Base-by-base conservation (phyloP, 2,797 vertebrate species). In the Pangasius sanitwongsei region DNA sequence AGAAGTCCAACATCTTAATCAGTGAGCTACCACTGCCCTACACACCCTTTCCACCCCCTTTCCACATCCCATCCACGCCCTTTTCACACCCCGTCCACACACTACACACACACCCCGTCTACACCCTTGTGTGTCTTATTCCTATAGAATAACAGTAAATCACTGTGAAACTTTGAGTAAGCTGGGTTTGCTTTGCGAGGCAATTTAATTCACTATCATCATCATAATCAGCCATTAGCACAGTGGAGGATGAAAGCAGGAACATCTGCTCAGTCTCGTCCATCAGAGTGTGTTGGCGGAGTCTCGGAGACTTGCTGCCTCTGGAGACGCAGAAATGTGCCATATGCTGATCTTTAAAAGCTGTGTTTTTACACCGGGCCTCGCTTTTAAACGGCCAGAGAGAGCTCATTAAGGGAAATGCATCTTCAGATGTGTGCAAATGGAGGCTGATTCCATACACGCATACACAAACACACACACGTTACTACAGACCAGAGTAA, bases 341-440 rank as follows among this genome's bases (percentile, higher is more conserved):
- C 95, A 94, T 95, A 95, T 95, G 95, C 92, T 92, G 92, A 91
- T 86, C 93, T 93, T 94, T 94, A 94, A 95, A 93, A 93, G 91
- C 83, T 93, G 59, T 37, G 34, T 83, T 83, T 83, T 83, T 83
- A 83, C 34, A 15, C 81, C 13, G 87, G 87, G 91, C 81, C 91
- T 86, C 87, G 89, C 92, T 93, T 94, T 94, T 94, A 94, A 94
- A 92, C 88, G 92, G 91, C 87, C 92, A 91, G 81, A 91, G 90
- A 91, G 89, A 89, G 90, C 94, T 96, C 93, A 90, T 96, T 95
- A 96, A 93, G 90, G 57, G 90, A 91, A 91, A 85, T 92, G 77
- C 91, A 85, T 94, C 92, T 93, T 89, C 87, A 88, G 74, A 89
- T 86, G 84, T 86, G 83, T 75, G 78, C 87, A 90, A 86, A 88